Percentiles rank a stretch among this genome's conserved stretches.
phyloP scores from a whole-genome alignment of 2,797 vertebrate species.

The Chrysolophus pictus region DNA sequence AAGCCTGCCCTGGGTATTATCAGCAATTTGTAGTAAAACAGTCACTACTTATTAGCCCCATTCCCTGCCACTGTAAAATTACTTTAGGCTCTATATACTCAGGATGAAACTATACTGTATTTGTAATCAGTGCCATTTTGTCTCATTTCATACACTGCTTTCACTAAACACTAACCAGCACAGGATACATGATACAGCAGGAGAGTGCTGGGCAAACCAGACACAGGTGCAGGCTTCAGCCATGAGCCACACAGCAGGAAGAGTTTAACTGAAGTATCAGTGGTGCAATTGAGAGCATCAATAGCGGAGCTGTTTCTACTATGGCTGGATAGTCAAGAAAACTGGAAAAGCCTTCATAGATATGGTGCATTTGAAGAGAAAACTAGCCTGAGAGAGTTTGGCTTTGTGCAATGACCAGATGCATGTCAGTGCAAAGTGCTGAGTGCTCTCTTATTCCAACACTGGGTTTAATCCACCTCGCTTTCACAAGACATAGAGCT shows the following conservation, averaged over 20 bases:
- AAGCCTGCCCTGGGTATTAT: neutral
- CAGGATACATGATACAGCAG: neutral
- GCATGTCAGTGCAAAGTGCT: neutral
- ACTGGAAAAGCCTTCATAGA: neutral
- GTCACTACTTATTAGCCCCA: neutral
- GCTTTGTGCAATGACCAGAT: neutral
- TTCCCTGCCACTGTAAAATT: neutral
- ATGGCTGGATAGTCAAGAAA: neutral
- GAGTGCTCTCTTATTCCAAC: neutral
- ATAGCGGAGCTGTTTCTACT: neutral
- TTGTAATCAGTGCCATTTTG: neutral
- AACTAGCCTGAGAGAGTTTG: neutral
- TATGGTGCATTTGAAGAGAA: neutral
- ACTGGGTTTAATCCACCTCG: neutral
- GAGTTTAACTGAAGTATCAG: neutral
- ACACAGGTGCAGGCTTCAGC: neutral
- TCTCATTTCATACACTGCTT: neutral
- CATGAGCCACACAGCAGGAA: neutral
- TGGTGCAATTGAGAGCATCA: accelerated
- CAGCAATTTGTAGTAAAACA: neutral
- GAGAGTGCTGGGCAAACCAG: neutral
- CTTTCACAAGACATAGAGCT: neutral
- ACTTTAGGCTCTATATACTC: neutral
- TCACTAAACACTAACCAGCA: neutral
- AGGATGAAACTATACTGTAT: neutral